Base-by-base conservation (phyloP, 2,888 invertebrate species). In the Drosophila austrosaltans region DNA sequence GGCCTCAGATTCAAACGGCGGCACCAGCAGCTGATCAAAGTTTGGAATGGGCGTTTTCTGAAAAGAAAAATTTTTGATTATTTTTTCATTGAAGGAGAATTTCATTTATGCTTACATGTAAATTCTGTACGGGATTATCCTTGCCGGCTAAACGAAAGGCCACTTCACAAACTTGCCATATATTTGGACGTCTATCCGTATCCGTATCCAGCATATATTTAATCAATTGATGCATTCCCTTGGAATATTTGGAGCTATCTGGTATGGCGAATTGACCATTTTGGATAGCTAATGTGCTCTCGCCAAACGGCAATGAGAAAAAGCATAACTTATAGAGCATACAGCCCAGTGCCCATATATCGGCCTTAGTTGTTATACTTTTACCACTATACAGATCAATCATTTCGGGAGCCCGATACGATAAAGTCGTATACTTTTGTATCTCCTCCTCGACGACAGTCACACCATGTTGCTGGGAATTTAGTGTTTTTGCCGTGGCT, bases 341-440 rank as follows among this genome's bases (percentile, higher is more conserved):
- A 93, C 97, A 97, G 62, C 98, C 98, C 67, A 98, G 92, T 28
- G 98, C 97, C 97, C 97, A 97, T 91, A 97, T 96, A 93, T 97
- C 97, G 53, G 96, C 95, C 93, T 97, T 97, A 40, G 96, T 96
- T 32, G 96, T 96, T 77, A 98, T 97, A 58, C 95, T 93, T 92
- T 96, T 96, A 44, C 96, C 96, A 75, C 94, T 94, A 92, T 97
- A 98, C 89, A 98, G 94, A 92, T 98, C 97, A 40, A 98, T 95
- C 98, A 98, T 98, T 94, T 98, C 98, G 3, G 98, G 98, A 12
- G 98, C 94, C 85, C 98, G 94, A 91, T 98, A 98, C 77, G 97
- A 96, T 62, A 98, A 93, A 1, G 98, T 98, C 6, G 98, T 98
- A 91, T 98, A 98, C 90, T 96, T 94, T 92, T 96, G 95, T 77